Evolutionary conservation across 2,888 invertebrate species (phyloP).

Genomic region (Electrophaes corylata): DNA sequence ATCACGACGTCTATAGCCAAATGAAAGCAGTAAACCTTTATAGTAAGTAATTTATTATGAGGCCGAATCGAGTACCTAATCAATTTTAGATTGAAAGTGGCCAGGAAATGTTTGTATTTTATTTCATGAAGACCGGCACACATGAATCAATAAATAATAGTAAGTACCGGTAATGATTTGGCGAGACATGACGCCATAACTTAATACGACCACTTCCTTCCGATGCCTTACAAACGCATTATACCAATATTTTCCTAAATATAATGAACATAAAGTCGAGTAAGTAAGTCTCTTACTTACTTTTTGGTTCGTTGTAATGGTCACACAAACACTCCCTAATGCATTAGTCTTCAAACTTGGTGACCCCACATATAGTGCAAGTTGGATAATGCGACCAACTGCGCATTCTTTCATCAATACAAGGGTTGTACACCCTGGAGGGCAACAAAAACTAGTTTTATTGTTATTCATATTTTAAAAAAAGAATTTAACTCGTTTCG

Average conservation of each 20-base stretch:
- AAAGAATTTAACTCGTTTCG: slow-evolving; percentile 61
- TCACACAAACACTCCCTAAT: slow-evolving; percentile 52
- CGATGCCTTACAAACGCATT: slow-evolving; percentile 70
- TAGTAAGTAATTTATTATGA: slow-evolving; percentile 60
- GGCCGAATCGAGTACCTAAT: slow-evolving; percentile 55
- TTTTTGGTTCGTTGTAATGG: slow-evolving; percentile 39
- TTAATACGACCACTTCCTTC: slow-evolving; percentile 80
- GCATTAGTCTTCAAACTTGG: slow-evolving; percentile 64
- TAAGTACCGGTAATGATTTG: slow-evolving; percentile 69
- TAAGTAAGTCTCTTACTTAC: slow-evolving; percentile 11
- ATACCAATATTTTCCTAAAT: slow-evolving; percentile 36
- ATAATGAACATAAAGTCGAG: slow-evolving; percentile 38
- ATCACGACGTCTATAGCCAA: slow-evolving; percentile 55
- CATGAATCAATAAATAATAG: slow-evolving; percentile 45
- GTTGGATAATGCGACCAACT: slow-evolving; percentile 60
- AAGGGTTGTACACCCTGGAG: slow-evolving; percentile 78
- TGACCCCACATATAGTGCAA: slow-evolving; percentile 70
- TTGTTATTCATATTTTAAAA: slow-evolving; percentile 73
- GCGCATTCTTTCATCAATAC: slow-evolving; percentile 71
- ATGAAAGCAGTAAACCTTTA: slow-evolving; percentile 62
- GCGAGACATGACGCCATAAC: slow-evolving; percentile 66
- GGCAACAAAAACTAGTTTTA: slow-evolving; percentile 69
- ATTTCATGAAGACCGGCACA: slow-evolving; percentile 50
- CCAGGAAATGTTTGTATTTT: slow-evolving; percentile 69
- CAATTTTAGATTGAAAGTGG: slow-evolving; percentile 60